Conservation (phyloP, 2,113 vertebrate genomes). For the Carettochelys insculpta region DNA sequence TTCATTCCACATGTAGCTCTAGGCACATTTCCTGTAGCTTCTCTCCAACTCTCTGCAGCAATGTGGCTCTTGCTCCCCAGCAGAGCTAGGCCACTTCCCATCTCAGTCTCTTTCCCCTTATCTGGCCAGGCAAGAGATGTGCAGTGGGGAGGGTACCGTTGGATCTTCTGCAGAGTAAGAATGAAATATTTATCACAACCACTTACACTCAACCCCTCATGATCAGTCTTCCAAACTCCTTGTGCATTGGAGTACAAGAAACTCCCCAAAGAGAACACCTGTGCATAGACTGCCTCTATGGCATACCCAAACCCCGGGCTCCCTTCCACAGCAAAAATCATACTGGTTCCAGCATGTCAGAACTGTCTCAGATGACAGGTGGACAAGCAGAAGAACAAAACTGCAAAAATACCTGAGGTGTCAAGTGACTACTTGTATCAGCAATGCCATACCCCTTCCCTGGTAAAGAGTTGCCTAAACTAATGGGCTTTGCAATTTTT, state of each 20-base stretch:
- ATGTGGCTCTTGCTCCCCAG: not conserved
- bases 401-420: not conserved
- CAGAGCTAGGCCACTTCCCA: not conserved
- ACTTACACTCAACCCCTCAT: not conserved
- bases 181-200: not conserved
- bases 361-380: not conserved
- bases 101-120: not conserved
- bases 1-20: not conserved
- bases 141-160: not conserved
- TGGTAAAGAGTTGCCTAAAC: not conserved
- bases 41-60: not conserved
- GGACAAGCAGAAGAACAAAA: fast-evolving
- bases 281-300: not conserved
- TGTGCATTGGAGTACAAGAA: not conserved
- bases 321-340: not conserved
- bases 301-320: not conserved
- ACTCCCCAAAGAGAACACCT: not conserved
- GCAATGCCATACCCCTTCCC: not conserved
- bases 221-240: not conserved
- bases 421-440: not conserved
- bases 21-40: not conserved
- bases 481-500: not conserved
- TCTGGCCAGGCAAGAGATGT: not conserved
- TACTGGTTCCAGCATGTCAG: not conserved
- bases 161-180: too few relatives aligned